Percentiles rank a stretch among this genome's conserved stretches.
These are phyloP conservation scores for Lophius piscatorius DNA, from an alignment of 2,113 vertebrate genomes.

Conservation along the genomic window DNA sequence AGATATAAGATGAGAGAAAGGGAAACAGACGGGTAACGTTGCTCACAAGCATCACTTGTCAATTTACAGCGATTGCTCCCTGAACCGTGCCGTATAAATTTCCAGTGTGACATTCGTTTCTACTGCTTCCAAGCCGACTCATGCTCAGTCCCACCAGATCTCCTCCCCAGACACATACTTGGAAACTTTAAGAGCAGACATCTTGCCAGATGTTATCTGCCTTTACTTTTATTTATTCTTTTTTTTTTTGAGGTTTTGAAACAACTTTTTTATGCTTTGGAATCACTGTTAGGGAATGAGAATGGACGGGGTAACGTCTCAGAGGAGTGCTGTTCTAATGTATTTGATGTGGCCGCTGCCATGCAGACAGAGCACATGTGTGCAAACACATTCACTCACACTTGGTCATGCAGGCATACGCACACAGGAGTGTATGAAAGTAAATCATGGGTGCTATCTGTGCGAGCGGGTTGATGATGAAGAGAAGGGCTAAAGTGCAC, in stretches of 20 bases:
- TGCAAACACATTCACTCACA: slow-evolving; percentile 25
- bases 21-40: slow-evolving; percentile 71
- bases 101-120: slow-evolving; percentile 75
- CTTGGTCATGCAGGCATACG: slow-evolving; percentile 19
- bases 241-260: slow-evolving; percentile 61
- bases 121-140: slow-evolving; percentile 77
- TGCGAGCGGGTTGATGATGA: slow-evolving; percentile 45
- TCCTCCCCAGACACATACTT: slow-evolving; percentile 77
- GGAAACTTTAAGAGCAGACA: slow-evolving; percentile 72
- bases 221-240: slow-evolving; percentile 66
- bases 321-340: slow-evolving; percentile 43
- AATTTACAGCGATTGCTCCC: slow-evolving; percentile 77
- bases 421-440: slow-evolving; percentile 37
- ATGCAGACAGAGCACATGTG: slow-evolving; percentile 50
- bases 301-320: slow-evolving; percentile 63
- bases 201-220: slow-evolving; percentile 70
- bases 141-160: slow-evolving; percentile 69
- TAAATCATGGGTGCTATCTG: slow-evolving; percentile 54
- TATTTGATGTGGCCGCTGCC: slow-evolving; percentile 69
- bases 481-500: slow-evolving; percentile 49
- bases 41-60: slow-evolving; percentile 75
- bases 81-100: slow-evolving; percentile 75
- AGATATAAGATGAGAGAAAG: slow-evolving; percentile 72
- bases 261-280: slow-evolving; percentile 46
- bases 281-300: slow-evolving; percentile 55